These are phyloP conservation scores for Pelmatolapia mariae DNA, from an alignment of 2,113 vertebrate species.

Conservation along the genomic window DNA sequence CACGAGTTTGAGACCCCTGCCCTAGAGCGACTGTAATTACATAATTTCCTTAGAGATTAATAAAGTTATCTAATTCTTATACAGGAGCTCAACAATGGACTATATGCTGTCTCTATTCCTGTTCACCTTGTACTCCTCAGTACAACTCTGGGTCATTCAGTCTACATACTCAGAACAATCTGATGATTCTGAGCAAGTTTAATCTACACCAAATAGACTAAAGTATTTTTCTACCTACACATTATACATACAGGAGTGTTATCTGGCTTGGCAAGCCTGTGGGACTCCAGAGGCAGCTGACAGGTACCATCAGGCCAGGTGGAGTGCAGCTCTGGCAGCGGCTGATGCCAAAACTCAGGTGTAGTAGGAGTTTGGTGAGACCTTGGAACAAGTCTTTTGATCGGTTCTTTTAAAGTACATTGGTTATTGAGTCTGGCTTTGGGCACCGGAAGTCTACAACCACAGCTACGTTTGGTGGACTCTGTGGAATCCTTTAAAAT, in stretches of 20 bases:
- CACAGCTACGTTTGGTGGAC: background rate
- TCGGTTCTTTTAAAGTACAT: background rate
- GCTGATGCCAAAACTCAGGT: background rate
- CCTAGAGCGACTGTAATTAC: background rate
- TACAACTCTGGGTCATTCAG: background rate
- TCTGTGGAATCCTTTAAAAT: background rate
- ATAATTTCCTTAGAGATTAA: background rate
- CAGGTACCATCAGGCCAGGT: background rate
- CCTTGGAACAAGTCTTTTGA: background rate
- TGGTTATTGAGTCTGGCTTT: background rate
- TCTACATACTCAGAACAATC: background rate
- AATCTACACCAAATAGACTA: background rate
- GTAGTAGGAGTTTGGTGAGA: background rate
- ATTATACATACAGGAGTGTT: background rate
- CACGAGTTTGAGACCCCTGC: background rate
- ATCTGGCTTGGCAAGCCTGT: background rate
- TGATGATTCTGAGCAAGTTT: background rate
- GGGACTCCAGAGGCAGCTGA: background rate
- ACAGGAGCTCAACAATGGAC: background rate
- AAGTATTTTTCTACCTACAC: background rate
- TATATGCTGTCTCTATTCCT: background rate
- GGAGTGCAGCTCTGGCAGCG: background rate
- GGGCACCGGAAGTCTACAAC: background rate
- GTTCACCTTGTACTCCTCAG: background rate
- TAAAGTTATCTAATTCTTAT: background rate